Conservation (phyloP, 2,888 invertebrate species). For the Drosophila subsilvestris region DNA sequence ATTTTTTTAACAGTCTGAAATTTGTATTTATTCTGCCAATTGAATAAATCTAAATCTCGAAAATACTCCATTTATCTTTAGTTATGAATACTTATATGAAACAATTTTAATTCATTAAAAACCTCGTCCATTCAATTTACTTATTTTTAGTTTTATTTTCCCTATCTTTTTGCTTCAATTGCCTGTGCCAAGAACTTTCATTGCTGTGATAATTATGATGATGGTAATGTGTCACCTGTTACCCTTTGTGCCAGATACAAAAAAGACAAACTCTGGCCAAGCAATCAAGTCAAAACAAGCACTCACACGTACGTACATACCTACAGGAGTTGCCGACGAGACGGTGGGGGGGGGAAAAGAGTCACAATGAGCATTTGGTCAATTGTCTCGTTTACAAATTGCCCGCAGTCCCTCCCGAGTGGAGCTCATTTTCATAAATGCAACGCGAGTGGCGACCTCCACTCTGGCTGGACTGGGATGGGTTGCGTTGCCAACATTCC, state of each 20-base stretch:
- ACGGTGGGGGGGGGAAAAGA: background rate
- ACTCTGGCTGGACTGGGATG: slow-evolving; percentile 29
- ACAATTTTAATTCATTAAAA: background rate
- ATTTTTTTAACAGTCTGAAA: no score
- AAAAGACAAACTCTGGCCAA: slow-evolving; percentile 27
- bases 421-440: slow-evolving; percentile 76
- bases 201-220: slow-evolving; percentile 18
- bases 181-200: background rate
- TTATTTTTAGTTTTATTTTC: no score
- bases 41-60: no score
- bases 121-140: background rate
- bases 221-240: slow-evolving; percentile 28
- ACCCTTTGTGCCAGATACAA: slow-evolving; percentile 12
- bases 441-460: slow-evolving; percentile 37
- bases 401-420: slow-evolving; percentile 38
- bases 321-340: background rate
- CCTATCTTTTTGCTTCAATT: background rate
- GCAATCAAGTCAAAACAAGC: slow-evolving; percentile 53
- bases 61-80: no score
- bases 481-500: slow-evolving; percentile 17
- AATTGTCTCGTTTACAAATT: slow-evolving; percentile 77
- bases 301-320: slow-evolving; percentile 16
- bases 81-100: no score
- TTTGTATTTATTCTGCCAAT: no score
- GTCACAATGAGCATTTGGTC: slow-evolving; percentile 62